Conservation (phyloP, 2,888 invertebrate species). For the Atethmia centrago region DNA sequence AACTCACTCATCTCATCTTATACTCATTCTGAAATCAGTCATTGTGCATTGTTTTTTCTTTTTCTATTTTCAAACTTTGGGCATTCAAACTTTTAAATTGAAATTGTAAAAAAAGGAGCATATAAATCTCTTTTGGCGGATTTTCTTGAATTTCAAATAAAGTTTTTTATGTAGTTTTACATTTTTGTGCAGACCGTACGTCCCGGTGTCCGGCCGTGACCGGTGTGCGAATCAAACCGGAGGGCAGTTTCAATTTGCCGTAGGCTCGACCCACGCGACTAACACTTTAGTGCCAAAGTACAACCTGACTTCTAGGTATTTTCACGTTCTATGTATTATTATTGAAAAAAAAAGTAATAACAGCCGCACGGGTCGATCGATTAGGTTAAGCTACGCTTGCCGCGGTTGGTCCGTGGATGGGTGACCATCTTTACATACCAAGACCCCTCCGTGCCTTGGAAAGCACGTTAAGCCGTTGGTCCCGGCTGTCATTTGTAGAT, state of each 20-base stretch:
- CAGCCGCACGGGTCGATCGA: too few species aligned
- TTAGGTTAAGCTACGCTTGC: too few species aligned
- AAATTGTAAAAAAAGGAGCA: background rate
- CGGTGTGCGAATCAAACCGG: conserved; percentile 81
- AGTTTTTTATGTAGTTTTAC: background rate
- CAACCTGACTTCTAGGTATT: conserved; percentile 42
- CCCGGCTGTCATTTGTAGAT: too few species aligned
- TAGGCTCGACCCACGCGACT: conserved; percentile 66
- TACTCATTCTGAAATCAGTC: background rate
- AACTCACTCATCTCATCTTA: background rate
- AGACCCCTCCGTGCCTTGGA: too few species aligned
- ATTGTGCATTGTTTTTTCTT: rapidly evolving
- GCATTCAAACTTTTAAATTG: background rate
- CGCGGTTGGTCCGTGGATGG: too few species aligned
- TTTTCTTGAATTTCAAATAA: background rate
- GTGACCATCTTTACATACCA: too few species aligned
- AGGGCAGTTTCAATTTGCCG: conserved; percentile 85
- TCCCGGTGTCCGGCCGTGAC: conserved; percentile 74
- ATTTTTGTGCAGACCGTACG: conserved; percentile 73
- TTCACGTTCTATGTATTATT: background rate
- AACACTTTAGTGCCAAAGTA: conserved; percentile 61
- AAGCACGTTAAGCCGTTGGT: too few species aligned
- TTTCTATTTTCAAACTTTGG: background rate
- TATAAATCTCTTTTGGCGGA: background rate
- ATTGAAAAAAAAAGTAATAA: too few species aligned